Percentiles rank a stretch among this genome's conserved stretches.
Evolutionary conservation across 64 coral and sea anemone genomes (phyloP).

Genomic region (Orbicella faveolata): DNA sequence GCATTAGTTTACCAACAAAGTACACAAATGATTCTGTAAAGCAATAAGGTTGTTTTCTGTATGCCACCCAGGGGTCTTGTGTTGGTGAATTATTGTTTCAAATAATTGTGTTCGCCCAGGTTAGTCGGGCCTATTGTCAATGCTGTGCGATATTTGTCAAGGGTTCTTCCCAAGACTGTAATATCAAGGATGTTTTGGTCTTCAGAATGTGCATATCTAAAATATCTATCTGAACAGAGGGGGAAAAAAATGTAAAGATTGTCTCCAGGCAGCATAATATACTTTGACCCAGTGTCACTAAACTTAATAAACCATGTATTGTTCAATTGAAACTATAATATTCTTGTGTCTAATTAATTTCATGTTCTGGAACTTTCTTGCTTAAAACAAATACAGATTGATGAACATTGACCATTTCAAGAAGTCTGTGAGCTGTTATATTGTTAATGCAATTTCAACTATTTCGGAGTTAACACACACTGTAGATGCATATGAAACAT

Average conservation of each 20-base stretch:
- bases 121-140: background rate
- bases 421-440: background rate
- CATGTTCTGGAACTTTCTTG: slow-evolving; percentile 25
- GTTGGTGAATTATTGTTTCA: background rate
- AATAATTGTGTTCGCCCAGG: background rate
- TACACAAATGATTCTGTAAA: background rate
- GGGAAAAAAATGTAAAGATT: slow-evolving; percentile 1
- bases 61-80: background rate
- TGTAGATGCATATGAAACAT: background rate
- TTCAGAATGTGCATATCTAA: background rate
- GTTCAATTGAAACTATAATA: slow-evolving; percentile 3
- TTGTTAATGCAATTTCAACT: background rate
- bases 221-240: background rate
- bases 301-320: background rate
- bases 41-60: background rate
- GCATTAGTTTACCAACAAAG: background rate
- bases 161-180: background rate
- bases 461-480: background rate
- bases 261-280: background rate
- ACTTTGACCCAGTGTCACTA: background rate
- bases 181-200: slow-evolving; percentile 5
- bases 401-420: background rate
- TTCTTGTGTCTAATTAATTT: background rate
- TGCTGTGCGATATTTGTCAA: background rate
- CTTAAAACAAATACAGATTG: background rate